Base-by-base conservation (phyloP, 2,113 vertebrate species). In the Trogon melanurus region DNA sequence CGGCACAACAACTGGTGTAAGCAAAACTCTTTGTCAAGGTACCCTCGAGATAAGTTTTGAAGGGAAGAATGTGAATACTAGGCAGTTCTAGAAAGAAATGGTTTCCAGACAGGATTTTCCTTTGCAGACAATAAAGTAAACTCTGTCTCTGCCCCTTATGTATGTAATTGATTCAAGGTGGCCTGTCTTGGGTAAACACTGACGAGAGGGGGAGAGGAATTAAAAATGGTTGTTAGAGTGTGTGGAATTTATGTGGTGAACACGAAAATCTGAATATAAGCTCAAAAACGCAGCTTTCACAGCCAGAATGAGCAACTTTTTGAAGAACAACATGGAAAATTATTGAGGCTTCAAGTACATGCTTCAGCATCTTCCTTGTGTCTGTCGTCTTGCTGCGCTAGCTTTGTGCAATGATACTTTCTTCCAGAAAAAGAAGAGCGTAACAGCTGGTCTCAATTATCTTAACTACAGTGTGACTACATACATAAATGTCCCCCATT, bases 401-500 rank as follows among this genome's bases (percentile, higher is more conserved):
- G 75, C 91, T 95, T 92, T 94, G 71, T 87, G 80, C 83, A 93
- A 73, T 62, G 45, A 82, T 94, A 69, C 12, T 50, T 90, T 71
- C 71, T 91, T 98, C 94, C 93, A 96, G 95, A 95, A 96, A 96
- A 94, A 90, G 82, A 93, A 81, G 81, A 95, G 61, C 44, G 5
- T 58, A 97, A 96, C 98, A 98, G 95, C 95, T 98, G 98, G 96
- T 97, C 66, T 92, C 81, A 97, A 97, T 98, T 98, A 98, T 96
- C 87, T 92, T 97, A 96, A 94, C 88, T 97, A 65, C 51, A 86
- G 89, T 95, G 75, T 96, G 89, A 89, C 96, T 97, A 85, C 69
- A 95, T 90, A 93, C 90, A 96, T 79, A 96, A 94, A 97, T 91
- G 82, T 78, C 89, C 75, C 91, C 78, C 57, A 95, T 95, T 98